Base-by-base conservation (phyloP, 92 coral and sea anemone species). In the Nematostella vectensis region DNA sequence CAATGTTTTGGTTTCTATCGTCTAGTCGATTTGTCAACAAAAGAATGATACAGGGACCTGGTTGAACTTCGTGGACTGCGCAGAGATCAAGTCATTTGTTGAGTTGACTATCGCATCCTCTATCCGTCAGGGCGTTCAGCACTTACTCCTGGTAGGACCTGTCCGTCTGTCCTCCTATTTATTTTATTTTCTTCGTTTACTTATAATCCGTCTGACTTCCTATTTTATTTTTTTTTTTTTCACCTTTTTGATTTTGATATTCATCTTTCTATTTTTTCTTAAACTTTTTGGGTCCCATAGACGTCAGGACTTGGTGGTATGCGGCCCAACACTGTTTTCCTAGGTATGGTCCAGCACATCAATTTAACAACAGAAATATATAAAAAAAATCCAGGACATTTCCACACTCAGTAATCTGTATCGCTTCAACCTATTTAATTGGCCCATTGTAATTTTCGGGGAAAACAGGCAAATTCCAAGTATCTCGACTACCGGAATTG, bases 301-400 rank as follows among this genome's bases (percentile, higher is more conserved):
- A 72, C 97, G 0, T 77, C 89, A 23, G 97, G 97, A 24, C 85
- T 89, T n/a, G 97, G 97, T 11, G 94, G 95, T 69, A 89, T 89
- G 97, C 85, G 82, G 29, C 95, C 97, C 4, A 89, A 89, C 54
- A 89, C 97, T 11, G 77, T 89, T 17, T 67, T 89, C 4, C 38
- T 89, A 70, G 97, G 97, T 89, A 71, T 68, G 45, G 28, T 1
- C n/a, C 11, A n/a, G n/a, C n/a, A n/a, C n/a, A n/a, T n/a, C n/a
- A n/a, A n/a, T n/a, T n/a, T n/a, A n/a, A n/a, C n/a, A n/a, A n/a
- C n/a, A n/a, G n/a, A n/a, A n/a, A n/a, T n/a, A n/a, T n/a, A n/a
- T n/a, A n/a, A n/a, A n/a, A n/a, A n/a, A n/a, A n/a, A n/a, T n/a
- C n/a, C n/a, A n/a, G n/a, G n/a, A n/a, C n/a, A n/a, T n/a, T n/a